Percentiles rank a stretch among this genome's conserved stretches.
Evolutionary conservation across 2,113 vertebrate species (phyloP).

Genomic region (Erythrolamprus reginae): DNA sequence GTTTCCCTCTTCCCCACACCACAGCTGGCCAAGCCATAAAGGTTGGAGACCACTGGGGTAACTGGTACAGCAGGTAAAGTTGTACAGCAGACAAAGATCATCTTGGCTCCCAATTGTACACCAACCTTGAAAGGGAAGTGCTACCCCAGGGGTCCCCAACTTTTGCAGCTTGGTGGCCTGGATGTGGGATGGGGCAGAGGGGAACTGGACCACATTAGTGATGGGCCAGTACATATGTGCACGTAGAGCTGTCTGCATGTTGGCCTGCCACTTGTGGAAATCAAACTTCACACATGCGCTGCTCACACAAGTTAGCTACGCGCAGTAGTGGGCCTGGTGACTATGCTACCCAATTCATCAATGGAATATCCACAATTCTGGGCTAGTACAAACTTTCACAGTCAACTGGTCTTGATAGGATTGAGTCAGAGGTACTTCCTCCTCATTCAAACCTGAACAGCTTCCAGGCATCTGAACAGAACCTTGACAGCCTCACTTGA

Average conservation of each 20-base stretch:
- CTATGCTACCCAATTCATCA: not conserved
- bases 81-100: not conserved
- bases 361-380: not conserved
- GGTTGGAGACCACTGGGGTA: not conserved
- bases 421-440: not conserved
- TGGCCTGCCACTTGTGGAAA: not conserved
- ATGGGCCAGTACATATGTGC: not conserved
- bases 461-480: not conserved
- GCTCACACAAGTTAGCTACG: not conserved
- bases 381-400: not conserved
- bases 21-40: not conserved
- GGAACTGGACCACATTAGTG: not conserved
- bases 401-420: not conserved
- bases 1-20: not conserved
- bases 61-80: not conserved
- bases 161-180: not conserved
- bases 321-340: not conserved
- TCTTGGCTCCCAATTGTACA: not conserved
- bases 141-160: not conserved
- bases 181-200: not conserved
- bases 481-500: not conserved
- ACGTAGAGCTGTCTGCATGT: not conserved
- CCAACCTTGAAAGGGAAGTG: not conserved
- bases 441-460: not conserved
- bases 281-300: not conserved